phyloP scores from a whole-genome alignment of 1,140 invertebrate species.

The Eulimnadia texana region DNA sequence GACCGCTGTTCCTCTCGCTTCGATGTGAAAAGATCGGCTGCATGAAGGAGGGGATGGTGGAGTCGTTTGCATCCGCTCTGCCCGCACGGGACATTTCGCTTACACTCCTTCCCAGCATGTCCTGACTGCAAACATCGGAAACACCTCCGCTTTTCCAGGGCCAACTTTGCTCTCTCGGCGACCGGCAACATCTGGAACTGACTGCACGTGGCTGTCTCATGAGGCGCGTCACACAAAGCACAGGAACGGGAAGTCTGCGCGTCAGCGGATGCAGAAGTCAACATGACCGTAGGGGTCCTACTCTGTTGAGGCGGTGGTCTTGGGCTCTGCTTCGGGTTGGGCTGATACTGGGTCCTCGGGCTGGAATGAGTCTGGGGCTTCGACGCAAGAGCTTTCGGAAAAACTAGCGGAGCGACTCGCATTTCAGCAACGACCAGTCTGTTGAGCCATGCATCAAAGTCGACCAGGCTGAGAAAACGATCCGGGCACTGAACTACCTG shows the following conservation, averaged over 20 bases:
- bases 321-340: too few species aligned
- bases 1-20: too few species aligned
- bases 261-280: too few species aligned
- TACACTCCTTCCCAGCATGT: background rate
- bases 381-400: background rate
- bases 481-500: background rate
- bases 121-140: background rate
- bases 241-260: background rate
- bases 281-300: too few species aligned
- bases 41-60: background rate
- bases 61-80: background rate
- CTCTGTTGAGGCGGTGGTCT: too few species aligned
- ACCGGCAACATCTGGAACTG: background rate
- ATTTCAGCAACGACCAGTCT: background rate
- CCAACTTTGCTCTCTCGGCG: background rate
- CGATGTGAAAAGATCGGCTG: background rate
- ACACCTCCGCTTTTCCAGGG: background rate
- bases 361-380: too few species aligned
- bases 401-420: background rate
- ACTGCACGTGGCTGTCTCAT: background rate
- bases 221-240: background rate
- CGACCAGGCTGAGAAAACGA: background rate
- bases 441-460: constrained; percentile 1
- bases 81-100: background rate
- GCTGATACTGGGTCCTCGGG: too few species aligned